These are phyloP conservation scores for Meteorus colon DNA, from an alignment of 2,888 invertebrate genomes.

Conservation along the genomic window DNA sequence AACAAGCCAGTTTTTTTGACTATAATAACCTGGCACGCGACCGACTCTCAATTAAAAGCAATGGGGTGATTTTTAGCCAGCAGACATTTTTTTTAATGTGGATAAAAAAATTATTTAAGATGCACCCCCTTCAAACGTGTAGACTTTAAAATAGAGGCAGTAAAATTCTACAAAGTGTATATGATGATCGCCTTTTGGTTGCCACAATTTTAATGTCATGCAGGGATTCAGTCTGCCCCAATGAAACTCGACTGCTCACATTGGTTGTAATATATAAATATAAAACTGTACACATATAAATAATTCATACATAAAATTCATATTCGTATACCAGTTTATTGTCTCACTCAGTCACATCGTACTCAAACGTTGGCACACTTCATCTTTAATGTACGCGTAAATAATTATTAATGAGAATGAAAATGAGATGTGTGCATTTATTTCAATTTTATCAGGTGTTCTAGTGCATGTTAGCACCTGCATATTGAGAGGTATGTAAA, in stretches of 20 bases:
- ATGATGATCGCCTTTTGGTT: slow-evolving; percentile 36
- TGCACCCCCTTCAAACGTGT: slow-evolving; percentile 11
- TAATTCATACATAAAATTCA: slow-evolving; percentile 9
- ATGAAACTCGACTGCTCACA: slow-evolving; percentile 43
- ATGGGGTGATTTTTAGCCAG: slow-evolving; percentile 30
- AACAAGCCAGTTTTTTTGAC: not conserved
- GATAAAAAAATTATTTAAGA: slow-evolving; percentile 31
- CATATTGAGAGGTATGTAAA: slow-evolving; percentile 15
- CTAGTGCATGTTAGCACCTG: slow-evolving; percentile 32
- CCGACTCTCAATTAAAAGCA: slow-evolving; percentile 10
- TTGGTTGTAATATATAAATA: slow-evolving; percentile 36
- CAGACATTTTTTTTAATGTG: slow-evolving; percentile 5
- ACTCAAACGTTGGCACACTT: slow-evolving; percentile 69
- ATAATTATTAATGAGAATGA: slow-evolving; percentile 70
- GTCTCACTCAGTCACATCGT: slow-evolving; percentile 49
- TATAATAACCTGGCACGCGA: slow-evolving; percentile 3
- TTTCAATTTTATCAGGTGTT: slow-evolving; percentile 63
- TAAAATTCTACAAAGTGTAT: slow-evolving; percentile 8
- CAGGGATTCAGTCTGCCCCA: slow-evolving; percentile 61
- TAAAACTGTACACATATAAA: slow-evolving; percentile 13
- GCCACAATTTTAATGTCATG: slow-evolving; percentile 67
- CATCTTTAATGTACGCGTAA: slow-evolving; percentile 60
- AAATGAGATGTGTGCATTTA: slow-evolving; percentile 71
- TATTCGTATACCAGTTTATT: slow-evolving; percentile 17
- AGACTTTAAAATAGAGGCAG: not conserved